Base-by-base conservation (phyloP, 2,113 vertebrate species). In the Psammodynastes pulverulentus region DNA sequence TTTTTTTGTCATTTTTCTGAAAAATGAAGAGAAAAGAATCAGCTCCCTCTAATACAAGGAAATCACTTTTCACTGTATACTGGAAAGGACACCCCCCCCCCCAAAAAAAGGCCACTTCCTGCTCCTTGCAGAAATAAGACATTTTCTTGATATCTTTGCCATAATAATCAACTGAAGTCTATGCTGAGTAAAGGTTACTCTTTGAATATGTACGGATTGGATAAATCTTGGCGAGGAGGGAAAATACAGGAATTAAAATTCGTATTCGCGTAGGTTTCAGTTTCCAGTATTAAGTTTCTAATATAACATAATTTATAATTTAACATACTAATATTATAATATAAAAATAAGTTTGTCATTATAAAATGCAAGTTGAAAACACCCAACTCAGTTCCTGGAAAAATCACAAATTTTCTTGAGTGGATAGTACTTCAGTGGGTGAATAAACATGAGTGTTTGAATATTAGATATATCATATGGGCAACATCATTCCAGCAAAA, bases 401-500 rank as follows among this genome's bases (percentile, higher is more conserved):
- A 46, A 56, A 54, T 34, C 79, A 90, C 85, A 72, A 13, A 92
- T 9, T 85, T 46, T 49, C 23, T 49, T 43, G 51, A 39, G n/a
- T 1, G 2, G 95, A 51, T 1, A 93, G 29, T 88, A 93, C 94
- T 95, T 95, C 1, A 0, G 91, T 88, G 93, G 87, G 89, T 94
- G 23, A 87, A 84, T 19, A 91, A 96, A 96, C 94, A 93, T 51
- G n/a, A 90, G 92, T 95, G 92, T 95, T 88, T 90, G 88, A 84
- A 92, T 91, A 89, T 88, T 56, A 84, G 26, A 92, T 34, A 29
- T 92, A 90, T 91, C 90, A 93, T 87, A 93, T 93, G 94, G 90
- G 92, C 94, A 87, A 62, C 58, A 92, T 88, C 19, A 43, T 67
- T 90, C 92, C 93, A 94, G 91, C 95, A 90, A 87, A 95, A 91